Percentiles rank a stretch among this genome's conserved stretches.
phyloP scores from a whole-genome alignment of 2,888 invertebrate species.

The Pandemis corylana region DNA sequence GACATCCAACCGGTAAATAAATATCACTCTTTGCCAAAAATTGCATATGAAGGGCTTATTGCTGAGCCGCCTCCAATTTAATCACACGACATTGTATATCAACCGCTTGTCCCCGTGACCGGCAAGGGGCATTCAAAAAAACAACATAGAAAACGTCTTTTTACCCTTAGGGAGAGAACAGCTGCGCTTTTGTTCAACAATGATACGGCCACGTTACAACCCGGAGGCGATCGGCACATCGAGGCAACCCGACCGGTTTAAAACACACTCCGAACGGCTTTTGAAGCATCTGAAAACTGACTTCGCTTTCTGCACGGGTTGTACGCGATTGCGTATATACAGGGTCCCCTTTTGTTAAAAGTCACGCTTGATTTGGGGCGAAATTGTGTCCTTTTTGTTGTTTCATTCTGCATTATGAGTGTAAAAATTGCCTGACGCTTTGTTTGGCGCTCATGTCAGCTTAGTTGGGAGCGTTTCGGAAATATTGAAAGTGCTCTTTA shows the following conservation, averaged over 20 bases:
- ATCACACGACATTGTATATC: constrained; percentile 60
- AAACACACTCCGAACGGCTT: constrained; percentile 46
- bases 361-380: constrained; percentile 82
- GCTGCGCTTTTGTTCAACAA: constrained; percentile 83
- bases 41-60: background rate
- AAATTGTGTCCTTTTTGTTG: constrained; percentile 83
- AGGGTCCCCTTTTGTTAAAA: constrained; percentile 75
- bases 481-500: constrained; percentile 22
- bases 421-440: constrained; percentile 66
- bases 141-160: constrained; percentile 78
- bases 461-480: constrained; percentile 25
- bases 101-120: constrained; percentile 74
- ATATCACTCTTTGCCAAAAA: background rate
- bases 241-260: constrained; percentile 57
- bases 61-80: background rate
- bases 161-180: constrained; percentile 81
- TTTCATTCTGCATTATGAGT: constrained; percentile 75
- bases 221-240: constrained; percentile 77
- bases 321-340: constrained; percentile 68
- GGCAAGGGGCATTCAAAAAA: constrained; percentile 74
- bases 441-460: constrained; percentile 32
- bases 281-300: constrained; percentile 34
- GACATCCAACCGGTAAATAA: background rate
- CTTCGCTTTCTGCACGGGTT: constrained; percentile 58
- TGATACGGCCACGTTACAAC: constrained; percentile 81